Base-by-base conservation (phyloP, 1,140 invertebrate genomes). In the Augochlora pura region DNA sequence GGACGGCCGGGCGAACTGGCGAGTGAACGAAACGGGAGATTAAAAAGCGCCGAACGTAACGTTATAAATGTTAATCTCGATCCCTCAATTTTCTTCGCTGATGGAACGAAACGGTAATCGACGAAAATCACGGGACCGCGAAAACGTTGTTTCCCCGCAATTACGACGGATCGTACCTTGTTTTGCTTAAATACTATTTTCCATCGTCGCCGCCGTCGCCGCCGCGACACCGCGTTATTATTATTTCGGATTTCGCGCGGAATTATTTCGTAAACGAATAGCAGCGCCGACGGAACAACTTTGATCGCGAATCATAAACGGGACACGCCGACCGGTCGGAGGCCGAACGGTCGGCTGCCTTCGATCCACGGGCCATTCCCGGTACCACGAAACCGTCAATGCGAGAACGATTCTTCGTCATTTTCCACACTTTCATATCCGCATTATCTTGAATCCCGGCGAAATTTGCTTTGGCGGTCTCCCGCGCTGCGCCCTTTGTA, bases 21-120 rank as follows among this genome's bases (percentile, higher is more conserved):
- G 23, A 12, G n/a, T 49, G 67, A 38, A 16, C 46, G 27, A 54
- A 21, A 23, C 64, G 12, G 60, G 9, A 66, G 23, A 59, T 74
- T 74, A 38, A 52, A 52, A 62, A 69, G 57, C 21, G n/a, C n/a
- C 46, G 42, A 54, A 60, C 46, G 18, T 9, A 38, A 63, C 38
- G 76, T 72, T 65, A 78, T 72, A 78, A 72, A 78, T 78, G 76
- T 78, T 78, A 72, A 78, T 73, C 39, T 10, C 69, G 49, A 78
- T 65, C 38, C 23, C 23, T 64, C 68, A 18, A 77, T 64, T 57
- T 46, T 12, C 46, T 57, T 57, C 21, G 68, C n/a, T 65, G 68
- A 64, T 78, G 49, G 25, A 72, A 38, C 23, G 76, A 52, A 78
- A 72, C 49, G 38, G 21, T 71, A 78, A 78, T 78, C 46, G 76